These are phyloP conservation scores for Drosophila diplacantha DNA, from an alignment of 2,888 invertebrate species.

Conservation along the genomic window DNA sequence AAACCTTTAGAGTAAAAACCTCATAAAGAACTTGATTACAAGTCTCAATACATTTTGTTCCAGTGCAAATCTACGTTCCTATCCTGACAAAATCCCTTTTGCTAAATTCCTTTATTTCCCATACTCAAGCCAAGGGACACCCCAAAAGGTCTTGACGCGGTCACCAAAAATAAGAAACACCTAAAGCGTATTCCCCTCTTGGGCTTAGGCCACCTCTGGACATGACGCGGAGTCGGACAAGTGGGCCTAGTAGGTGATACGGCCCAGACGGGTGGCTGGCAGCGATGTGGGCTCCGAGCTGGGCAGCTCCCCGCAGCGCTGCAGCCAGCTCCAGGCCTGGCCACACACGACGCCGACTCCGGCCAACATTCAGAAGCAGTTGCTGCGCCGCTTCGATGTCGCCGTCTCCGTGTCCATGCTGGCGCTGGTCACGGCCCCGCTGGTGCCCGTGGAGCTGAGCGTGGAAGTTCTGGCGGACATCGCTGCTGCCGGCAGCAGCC, in stretches of 20 bases:
- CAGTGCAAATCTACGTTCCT: conserved; percentile 20
- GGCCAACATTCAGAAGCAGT: conserved; percentile 70
- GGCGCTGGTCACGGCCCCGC: conserved; percentile 19
- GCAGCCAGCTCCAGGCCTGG: conserved; percentile 64
- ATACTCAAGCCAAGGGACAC: conserved; percentile 3
- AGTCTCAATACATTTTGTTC: background rate
- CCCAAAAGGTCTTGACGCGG: background rate
- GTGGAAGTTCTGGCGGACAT: conserved; percentile 32
- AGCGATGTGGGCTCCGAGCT: conserved; percentile 61
- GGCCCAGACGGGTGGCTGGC: conserved; percentile 60
- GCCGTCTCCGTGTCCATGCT: conserved; percentile 27
- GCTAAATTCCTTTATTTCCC: conserved; percentile 14
- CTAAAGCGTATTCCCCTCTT: conserved; percentile 9
- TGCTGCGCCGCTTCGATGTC: conserved; percentile 59
- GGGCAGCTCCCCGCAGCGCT: conserved; percentile 64
- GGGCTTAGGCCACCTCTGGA: background rate
- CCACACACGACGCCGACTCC: conserved; percentile 65
- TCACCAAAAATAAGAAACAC: background rate
- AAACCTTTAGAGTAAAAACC: background rate
- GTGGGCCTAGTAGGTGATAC: conserved; percentile 59
- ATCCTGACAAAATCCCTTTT: conserved; percentile 4
- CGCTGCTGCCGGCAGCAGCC: conserved; percentile 56
- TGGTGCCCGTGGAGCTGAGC: conserved; percentile 33
- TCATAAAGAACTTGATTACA: background rate
- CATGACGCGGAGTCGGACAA: conserved; percentile 30